Conservation (phyloP, 2,888 invertebrate species). For the Drosophila anomalata region DNA sequence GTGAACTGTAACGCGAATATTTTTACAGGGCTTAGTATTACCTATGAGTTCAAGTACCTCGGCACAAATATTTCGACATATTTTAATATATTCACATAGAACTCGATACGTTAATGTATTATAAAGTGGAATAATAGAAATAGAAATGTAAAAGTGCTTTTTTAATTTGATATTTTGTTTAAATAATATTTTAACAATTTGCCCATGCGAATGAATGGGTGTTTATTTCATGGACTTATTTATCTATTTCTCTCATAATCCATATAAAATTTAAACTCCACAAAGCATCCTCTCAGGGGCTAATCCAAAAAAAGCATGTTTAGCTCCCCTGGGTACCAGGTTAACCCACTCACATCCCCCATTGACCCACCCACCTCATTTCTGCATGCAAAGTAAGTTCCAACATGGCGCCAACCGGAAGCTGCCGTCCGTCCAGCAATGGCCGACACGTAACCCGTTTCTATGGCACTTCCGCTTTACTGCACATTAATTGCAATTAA, state of each 20-base stretch:
- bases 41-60: no score
- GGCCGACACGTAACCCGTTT: constrained; percentile 41
- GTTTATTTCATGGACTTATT: not conserved
- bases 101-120: no score
- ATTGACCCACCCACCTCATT: not conserved
- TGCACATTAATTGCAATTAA: constrained; percentile 77
- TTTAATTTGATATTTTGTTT: no score
- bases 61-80: no score
- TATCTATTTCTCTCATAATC: not conserved
- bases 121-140: no score
- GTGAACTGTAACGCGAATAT: no score
- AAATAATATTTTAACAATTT: no score
- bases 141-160: no score
- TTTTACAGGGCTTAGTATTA: no score
- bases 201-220: not conserved
- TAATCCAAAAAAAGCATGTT: not conserved
- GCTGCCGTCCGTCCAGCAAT: constrained; percentile 46
- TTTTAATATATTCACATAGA: not conserved
- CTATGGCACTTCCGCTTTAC: constrained; percentile 67
- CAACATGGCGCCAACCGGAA: constrained; percentile 61
- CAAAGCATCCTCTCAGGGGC: not conserved
- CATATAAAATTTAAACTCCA: not conserved
- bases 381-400: constrained; percentile 25
- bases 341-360: constrained; percentile 2
- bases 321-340: not conserved